Evolutionary conservation across 2,797 vertebrate genomes (phyloP).

Genomic region (Hirundo rustica): DNA sequence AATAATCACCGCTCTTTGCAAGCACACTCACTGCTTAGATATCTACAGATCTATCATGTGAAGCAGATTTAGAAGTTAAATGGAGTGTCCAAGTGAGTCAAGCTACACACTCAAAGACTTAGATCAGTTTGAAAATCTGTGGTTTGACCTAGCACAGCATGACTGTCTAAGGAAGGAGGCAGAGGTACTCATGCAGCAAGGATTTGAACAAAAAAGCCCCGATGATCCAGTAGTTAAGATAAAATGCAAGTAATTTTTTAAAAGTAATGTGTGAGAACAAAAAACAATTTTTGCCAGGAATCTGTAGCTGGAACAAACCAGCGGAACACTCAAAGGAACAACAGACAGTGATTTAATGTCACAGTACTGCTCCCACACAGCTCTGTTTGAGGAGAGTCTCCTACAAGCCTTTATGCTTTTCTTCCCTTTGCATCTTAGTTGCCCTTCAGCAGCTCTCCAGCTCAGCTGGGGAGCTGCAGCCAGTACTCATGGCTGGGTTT

Average conservation of each 20-base stretch:
- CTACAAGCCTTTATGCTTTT: background rate
- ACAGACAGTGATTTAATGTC: background rate
- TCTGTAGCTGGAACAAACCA: background rate
- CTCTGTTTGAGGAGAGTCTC: background rate
- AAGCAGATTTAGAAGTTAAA: background rate
- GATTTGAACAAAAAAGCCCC: background rate
- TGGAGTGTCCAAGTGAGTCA: background rate
- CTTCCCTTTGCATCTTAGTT: background rate
- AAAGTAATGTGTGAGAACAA: background rate
- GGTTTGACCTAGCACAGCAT: background rate
- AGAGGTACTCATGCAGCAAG: background rate
- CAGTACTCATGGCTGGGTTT: background rate
- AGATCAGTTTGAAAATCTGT: background rate
- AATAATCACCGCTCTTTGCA: background rate
- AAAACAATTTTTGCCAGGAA: background rate
- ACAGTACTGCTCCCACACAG: background rate
- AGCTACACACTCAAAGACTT: background rate
- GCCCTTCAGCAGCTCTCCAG: background rate
- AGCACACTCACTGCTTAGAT: background rate
- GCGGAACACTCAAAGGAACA: background rate
- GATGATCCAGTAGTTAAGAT: background rate
- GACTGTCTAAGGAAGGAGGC: background rate
- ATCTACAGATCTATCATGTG: background rate
- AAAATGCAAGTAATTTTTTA: background rate
- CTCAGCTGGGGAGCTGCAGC: background rate